A percentile compares a stretch with the other conserved stretches of the same genome.
These are phyloP conservation scores for Edolisoma coerulescens DNA, from an alignment of 2,113 vertebrate species.

Conservation along the genomic window DNA sequence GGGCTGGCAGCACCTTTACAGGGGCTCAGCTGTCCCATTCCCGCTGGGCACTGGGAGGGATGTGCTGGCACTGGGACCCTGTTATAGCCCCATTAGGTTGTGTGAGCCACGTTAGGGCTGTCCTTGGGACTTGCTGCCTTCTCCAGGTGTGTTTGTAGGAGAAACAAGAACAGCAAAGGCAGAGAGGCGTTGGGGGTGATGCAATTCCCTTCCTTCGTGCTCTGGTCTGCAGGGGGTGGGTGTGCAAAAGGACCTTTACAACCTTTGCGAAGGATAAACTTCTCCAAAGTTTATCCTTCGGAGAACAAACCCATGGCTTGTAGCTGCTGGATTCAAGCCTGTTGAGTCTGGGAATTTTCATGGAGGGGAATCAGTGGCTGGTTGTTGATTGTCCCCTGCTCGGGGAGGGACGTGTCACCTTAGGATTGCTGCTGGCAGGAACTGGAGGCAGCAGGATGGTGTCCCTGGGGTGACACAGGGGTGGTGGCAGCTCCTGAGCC, in stretches of 20 bases:
- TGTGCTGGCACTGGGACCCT: background rate
- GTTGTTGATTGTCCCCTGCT: background rate
- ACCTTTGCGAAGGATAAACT: background rate
- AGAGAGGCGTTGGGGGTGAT: fast-evolving
- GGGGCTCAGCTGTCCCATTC: background rate
- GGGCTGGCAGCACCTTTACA: background rate
- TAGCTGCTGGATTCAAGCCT: background rate
- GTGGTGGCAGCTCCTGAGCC: background rate
- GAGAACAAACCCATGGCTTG: background rate
- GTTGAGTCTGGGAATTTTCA: background rate
- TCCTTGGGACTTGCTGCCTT: background rate
- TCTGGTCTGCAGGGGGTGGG: fast-evolving
- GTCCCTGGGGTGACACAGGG: fast-evolving
- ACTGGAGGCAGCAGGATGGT: background rate
- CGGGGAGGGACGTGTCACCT: fast-evolving
- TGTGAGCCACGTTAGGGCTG: fast-evolving
- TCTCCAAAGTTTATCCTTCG: background rate
- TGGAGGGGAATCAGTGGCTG: background rate
- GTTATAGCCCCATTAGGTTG: fast-evolving
- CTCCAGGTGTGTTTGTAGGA: conserved; percentile 36
- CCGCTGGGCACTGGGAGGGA: background rate
- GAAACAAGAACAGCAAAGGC: background rate
- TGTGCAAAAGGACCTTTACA: background rate
- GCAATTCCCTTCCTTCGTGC: fast-evolving
- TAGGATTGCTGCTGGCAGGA: background rate